phyloP scores from a whole-genome alignment of 2,888 invertebrate genomes.

The Cremastinae sp. region DNA sequence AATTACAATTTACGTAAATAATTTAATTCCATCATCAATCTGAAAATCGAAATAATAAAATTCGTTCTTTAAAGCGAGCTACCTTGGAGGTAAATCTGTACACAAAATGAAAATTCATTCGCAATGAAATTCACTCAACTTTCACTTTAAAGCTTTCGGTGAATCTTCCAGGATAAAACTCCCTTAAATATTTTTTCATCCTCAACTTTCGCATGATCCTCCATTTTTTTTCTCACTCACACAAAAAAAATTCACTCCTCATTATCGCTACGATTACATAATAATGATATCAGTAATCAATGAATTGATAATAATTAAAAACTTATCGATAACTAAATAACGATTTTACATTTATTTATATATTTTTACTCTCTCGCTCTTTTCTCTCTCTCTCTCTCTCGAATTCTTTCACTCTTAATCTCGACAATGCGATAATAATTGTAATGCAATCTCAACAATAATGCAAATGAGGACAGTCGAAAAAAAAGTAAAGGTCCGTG shows the following conservation, averaged over 20 bases:
- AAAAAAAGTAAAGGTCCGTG: slow-evolving; percentile 50
- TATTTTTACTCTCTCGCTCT: slow-evolving; percentile 46
- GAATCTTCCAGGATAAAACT: neutral
- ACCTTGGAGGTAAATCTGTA: slow-evolving; percentile 5
- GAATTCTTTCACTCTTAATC: slow-evolving; percentile 30
- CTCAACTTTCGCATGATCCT: slow-evolving; percentile 12
- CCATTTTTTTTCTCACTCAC: slow-evolving; percentile 28
- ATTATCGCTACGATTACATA: slow-evolving; percentile 54
- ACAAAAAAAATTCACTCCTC: slow-evolving; percentile 36
- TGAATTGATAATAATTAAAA: slow-evolving; percentile 47
- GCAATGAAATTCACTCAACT: no score
- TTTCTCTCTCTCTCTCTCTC: slow-evolving; percentile 35
- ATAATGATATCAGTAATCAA: slow-evolving; percentile 52
- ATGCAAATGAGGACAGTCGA: slow-evolving; percentile 5
- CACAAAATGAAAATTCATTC: neutral
- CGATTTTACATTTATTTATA: slow-evolving; percentile 34
- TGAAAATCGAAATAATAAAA: no score
- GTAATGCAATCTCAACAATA: slow-evolving; percentile 33
- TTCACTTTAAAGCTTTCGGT: no score
- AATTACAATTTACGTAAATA: slow-evolving; percentile 14
- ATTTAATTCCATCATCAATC: slow-evolving; percentile 67
- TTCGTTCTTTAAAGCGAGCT: slow-evolving; percentile 12
- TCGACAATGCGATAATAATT: slow-evolving; percentile 41
- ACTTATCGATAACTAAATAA: slow-evolving; percentile 59
- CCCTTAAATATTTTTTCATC: slow-evolving; percentile 7